phyloP scores from a whole-genome alignment of 2,888 invertebrate genomes.

The Thymelicus sylvestris region DNA sequence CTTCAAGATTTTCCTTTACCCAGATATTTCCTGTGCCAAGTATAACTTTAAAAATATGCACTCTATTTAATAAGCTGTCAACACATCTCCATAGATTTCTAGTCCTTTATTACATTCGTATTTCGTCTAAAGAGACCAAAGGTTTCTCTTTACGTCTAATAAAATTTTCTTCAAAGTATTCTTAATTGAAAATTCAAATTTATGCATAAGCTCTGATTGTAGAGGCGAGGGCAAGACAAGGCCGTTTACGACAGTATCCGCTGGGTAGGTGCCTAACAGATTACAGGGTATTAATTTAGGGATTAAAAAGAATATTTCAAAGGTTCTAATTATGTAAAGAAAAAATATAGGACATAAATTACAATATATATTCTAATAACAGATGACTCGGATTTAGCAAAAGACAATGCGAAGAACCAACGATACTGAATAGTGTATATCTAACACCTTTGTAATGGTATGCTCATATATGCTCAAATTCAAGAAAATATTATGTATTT shows the following conservation, averaged over 20 bases:
- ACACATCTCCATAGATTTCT: constrained; percentile 48
- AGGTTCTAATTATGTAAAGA: neutral
- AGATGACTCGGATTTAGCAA: neutral
- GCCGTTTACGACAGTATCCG: constrained; percentile 71
- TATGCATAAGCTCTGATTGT: constrained; percentile 85
- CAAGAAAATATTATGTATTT: no score
- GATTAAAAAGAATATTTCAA: constrained; percentile 49
- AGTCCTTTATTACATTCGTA: constrained; percentile 66
- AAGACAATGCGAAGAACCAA: neutral
- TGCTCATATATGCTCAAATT: no score
- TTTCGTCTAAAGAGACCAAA: constrained; percentile 80
- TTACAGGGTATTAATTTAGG: constrained; percentile 70
- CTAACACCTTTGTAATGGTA: no score
- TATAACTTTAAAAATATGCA: no score
- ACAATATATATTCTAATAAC: no score
- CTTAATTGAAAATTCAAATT: constrained; percentile 85
- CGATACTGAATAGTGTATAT: no score
- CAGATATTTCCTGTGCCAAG: no score
- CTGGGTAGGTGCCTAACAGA: constrained; percentile 63
- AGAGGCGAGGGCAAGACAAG: constrained; percentile 60
- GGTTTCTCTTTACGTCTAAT: constrained; percentile 83
- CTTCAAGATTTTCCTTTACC: no score
- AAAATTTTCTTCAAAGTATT: constrained; percentile 83
- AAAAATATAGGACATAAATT: neutral
- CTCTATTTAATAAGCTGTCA: neutral